Conservation (phyloP, 2,113 vertebrate genomes). For the Passer domesticus region DNA sequence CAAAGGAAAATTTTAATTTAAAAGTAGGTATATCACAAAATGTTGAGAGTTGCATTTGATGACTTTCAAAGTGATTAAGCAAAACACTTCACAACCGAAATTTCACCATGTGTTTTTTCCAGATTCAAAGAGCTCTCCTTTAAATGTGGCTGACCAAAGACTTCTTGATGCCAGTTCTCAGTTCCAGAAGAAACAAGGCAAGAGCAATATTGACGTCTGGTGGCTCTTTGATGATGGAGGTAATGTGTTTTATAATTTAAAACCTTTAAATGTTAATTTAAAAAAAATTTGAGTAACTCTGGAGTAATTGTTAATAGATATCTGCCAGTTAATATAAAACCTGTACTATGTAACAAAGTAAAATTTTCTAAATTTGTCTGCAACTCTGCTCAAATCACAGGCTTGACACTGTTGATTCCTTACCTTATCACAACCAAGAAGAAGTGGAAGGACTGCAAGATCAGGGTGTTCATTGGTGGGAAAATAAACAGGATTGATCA, state of each 20-base stretch:
- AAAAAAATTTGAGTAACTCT: neutral
- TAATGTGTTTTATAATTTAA: slow-evolving; percentile 53
- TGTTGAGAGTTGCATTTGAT: neutral
- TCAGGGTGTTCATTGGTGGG: slow-evolving; percentile 85
- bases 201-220: slow-evolving; percentile 97
- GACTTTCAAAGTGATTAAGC: neutral
- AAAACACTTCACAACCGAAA: neutral
- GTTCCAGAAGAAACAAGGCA: slow-evolving; percentile 95
- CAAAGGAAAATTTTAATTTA: neutral
- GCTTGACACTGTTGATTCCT: slow-evolving; percentile 93
- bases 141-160: slow-evolving; percentile 89
- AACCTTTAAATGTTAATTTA: neutral
- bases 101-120: neutral
- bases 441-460: slow-evolving; percentile 84
- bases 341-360: neutral
- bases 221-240: slow-evolving; percentile 99
- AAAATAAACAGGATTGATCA: slow-evolving; percentile 98
- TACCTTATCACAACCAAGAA: slow-evolving; percentile 93
- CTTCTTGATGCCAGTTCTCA: slow-evolving; percentile 92
- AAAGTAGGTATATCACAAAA: neutral
- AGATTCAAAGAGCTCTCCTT: slow-evolving; percentile 85
- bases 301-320: neutral
- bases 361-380: neutral
- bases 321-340: neutral
- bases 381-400: slow-evolving; percentile 62